Conservation (phyloP, 2,888 invertebrate genomes). For the Sepiola atlantica region DNA sequence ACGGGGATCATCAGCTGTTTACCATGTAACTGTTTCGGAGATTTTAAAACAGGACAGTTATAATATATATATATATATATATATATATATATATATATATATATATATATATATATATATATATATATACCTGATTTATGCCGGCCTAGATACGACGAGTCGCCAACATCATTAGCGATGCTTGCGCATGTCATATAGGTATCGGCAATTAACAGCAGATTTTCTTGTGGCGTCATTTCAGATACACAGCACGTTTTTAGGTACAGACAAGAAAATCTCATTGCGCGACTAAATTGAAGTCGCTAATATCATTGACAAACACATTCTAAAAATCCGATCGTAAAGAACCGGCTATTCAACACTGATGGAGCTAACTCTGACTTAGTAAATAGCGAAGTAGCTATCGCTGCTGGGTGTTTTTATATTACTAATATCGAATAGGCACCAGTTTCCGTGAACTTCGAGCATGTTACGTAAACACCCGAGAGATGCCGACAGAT, state of each 20-base stretch:
- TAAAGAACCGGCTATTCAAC: neutral
- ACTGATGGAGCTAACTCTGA: neutral
- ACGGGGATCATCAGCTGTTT: too few species aligned
- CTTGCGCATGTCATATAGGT: neutral
- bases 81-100: too few species aligned
- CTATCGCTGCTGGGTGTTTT: too few species aligned
- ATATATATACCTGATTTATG: conserved; percentile 16
- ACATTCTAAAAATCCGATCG: neutral
- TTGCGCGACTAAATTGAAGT: neutral
- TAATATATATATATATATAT: too few species aligned
- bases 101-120: too few species aligned
- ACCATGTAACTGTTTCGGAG: too few species aligned
- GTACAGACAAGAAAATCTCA: neutral
- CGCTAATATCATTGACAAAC: conserved; percentile 32
- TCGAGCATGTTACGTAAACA: too few species aligned
- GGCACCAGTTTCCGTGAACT: too few species aligned
- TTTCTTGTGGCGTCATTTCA: neutral
- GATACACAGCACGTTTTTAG: neutral
- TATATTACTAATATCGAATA: too few species aligned
- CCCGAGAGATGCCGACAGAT: too few species aligned
- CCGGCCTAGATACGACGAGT: neutral
- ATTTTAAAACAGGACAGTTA: too few species aligned
- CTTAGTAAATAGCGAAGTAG: neutral
- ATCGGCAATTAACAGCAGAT: neutral
- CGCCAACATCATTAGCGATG: neutral